A percentile compares a stretch with the other conserved stretches of the same genome.
Evolutionary conservation across 2,797 vertebrate genomes (phyloP).

Genomic region (Lepus townsendii): DNA sequence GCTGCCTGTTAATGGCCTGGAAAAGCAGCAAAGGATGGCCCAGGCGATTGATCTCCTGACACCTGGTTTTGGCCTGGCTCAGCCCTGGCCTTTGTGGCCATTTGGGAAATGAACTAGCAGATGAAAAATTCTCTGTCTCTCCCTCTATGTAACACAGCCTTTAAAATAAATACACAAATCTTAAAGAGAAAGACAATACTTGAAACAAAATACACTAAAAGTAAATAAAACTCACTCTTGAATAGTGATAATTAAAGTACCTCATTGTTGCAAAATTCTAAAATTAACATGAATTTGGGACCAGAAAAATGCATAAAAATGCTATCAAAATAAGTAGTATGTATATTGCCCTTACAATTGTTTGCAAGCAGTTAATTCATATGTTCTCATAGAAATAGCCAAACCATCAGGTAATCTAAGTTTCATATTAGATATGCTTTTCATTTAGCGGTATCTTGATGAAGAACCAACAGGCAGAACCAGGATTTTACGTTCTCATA

Average conservation of each 20-base stretch:
- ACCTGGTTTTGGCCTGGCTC: too few species aligned
- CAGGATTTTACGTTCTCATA: neutral
- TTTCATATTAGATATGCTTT: neutral
- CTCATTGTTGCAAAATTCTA: neutral
- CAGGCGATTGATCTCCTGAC: too few species aligned
- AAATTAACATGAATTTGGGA: constrained; percentile 31
- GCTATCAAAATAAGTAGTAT: neutral
- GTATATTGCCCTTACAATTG: neutral
- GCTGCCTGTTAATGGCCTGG: too few species aligned
- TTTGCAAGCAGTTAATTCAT: constrained; percentile 24
- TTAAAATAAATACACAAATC: too few species aligned
- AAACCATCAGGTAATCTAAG: neutral
- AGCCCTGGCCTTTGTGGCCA: too few species aligned
- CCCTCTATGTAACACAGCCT: too few species aligned
- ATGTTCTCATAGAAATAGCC: neutral
- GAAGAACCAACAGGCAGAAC: neutral
- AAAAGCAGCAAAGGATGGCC: too few species aligned
- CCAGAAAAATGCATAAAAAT: neutral
- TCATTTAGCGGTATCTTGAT: neutral
- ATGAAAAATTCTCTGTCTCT: too few species aligned
- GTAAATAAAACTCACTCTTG: neutral
- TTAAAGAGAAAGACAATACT: neutral
- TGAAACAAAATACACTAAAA: neutral
- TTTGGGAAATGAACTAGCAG: too few species aligned
- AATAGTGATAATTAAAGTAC: neutral